phyloP scores from a whole-genome alignment of 2,797 vertebrate species.

The Sebastes trivittatus region DNA sequence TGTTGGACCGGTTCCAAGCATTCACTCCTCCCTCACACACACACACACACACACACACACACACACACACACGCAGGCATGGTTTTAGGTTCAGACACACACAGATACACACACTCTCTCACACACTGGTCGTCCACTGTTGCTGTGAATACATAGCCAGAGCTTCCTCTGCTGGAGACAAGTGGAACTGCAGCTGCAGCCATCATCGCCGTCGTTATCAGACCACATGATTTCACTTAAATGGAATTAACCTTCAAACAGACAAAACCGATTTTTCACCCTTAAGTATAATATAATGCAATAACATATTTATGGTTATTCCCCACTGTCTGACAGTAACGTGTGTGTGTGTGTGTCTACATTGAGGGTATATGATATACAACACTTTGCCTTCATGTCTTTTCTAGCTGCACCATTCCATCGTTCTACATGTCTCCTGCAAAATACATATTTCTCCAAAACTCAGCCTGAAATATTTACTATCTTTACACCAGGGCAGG shows the following conservation, averaged over 20 bases:
- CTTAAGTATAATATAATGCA: not conserved
- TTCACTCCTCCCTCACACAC: constrained; percentile 20
- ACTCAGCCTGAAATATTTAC: not conserved
- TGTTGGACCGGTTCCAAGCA: constrained; percentile 69
- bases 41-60: not conserved
- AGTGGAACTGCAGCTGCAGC: constrained; percentile 1
- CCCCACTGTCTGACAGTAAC: not conserved
- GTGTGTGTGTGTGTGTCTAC: not conserved
- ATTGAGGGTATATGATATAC: not conserved
- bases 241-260: not conserved
- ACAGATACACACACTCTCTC: constrained; percentile 1
- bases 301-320: not conserved
- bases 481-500: not conserved
- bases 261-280: not conserved
- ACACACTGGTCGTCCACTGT: not conserved
- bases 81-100: constrained; percentile 19
- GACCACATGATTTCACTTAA: not conserved
- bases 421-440: not conserved
- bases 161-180: constrained; percentile 75
- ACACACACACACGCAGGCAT: constrained; percentile 8
- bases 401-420: not conserved
- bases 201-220: not conserved
- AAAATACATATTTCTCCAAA: not conserved
- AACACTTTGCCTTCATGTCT: not conserved
- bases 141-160: constrained; percentile 46